A percentile compares a stretch with the other conserved stretches of the same genome.
Conservation (phyloP, 2,797 vertebrate genomes). For the Clamator glandarius region DNA sequence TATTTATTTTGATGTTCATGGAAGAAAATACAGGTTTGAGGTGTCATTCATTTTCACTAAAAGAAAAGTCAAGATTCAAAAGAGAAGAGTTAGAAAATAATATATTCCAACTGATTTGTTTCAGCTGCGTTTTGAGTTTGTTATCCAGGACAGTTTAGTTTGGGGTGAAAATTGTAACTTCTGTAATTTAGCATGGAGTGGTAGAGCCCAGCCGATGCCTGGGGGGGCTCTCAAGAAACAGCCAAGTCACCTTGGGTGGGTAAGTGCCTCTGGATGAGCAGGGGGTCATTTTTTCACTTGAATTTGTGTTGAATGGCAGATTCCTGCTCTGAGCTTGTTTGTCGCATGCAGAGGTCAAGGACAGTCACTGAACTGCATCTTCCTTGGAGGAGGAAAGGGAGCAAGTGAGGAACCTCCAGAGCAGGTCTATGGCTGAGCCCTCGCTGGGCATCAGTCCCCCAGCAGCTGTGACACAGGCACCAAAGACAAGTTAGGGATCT, state of each 20-base stretch:
- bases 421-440: not conserved
- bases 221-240: not conserved
- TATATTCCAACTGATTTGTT: not conserved
- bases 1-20: not conserved
- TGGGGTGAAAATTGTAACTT: not conserved
- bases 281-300: not conserved
- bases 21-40: not conserved
- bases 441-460: rapidly evolving
- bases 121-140: not conserved
- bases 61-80: not conserved
- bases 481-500: not conserved
- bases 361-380: not conserved
- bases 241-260: not conserved
- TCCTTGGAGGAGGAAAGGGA: not conserved
- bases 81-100: not conserved
- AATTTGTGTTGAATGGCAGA: not conserved
- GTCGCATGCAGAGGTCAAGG: not conserved
- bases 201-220: not conserved
- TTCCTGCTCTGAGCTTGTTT: rapidly evolving
- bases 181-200: not conserved
- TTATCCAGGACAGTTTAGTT: not conserved
- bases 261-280: not conserved
- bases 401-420: not conserved
- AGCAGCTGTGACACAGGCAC: not conserved
- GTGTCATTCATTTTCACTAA: not conserved